Percentiles rank a stretch among this genome's conserved stretches.
phyloP scores from a whole-genome alignment of 2,888 invertebrate species.

The Troilus luridus region DNA sequence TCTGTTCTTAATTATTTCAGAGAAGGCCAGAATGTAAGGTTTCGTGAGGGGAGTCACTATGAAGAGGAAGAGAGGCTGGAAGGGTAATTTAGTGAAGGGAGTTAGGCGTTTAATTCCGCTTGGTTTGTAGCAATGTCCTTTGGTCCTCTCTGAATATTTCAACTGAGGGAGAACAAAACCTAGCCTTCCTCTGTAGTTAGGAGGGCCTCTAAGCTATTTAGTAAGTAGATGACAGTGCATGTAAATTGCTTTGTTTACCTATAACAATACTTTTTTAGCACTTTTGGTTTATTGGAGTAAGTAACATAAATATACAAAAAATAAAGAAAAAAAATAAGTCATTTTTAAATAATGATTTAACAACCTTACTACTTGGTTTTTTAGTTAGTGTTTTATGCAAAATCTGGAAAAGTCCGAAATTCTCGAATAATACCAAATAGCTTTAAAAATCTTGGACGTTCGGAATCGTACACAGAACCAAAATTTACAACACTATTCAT shows the following conservation, averaged over 20 bases:
- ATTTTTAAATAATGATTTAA: too few species aligned
- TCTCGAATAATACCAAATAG: too few species aligned
- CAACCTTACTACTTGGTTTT: too few species aligned
- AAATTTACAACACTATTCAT: too few species aligned
- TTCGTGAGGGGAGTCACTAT: neutral
- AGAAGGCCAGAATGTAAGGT: neutral
- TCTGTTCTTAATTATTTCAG: neutral
- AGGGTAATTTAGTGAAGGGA: conserved; percentile 1
- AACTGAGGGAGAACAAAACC: neutral
- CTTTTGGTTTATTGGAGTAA: too few species aligned
- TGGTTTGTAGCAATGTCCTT: neutral
- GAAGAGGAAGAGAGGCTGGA: neutral
- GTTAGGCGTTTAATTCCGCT: neutral
- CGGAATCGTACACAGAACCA: too few species aligned
- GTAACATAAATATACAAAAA: too few species aligned
- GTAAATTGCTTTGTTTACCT: neutral
- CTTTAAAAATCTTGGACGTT: too few species aligned
- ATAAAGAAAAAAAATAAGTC: too few species aligned
- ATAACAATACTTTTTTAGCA: too few species aligned
- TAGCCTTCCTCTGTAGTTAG: neutral
- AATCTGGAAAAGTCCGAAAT: too few species aligned
- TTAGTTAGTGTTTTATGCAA: too few species aligned
- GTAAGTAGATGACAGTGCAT: neutral
- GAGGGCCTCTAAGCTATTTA: neutral
- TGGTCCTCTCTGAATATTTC: neutral